Conservation (phyloP, 1,140 invertebrate genomes). For the Thrips palmi region DNA sequence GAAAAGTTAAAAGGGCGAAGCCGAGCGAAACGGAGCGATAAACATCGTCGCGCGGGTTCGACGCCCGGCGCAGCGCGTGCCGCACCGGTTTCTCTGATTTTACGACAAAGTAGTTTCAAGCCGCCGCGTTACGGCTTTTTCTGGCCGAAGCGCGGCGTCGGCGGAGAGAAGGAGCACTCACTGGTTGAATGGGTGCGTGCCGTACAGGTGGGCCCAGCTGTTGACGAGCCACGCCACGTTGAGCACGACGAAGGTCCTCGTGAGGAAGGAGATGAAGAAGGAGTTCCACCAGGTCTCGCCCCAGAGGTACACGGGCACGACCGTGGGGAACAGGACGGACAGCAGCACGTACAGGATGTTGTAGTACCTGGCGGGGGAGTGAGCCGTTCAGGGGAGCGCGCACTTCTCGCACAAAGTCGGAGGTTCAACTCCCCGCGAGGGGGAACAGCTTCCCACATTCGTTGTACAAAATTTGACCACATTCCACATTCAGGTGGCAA, state of each 20-base stretch:
- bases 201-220: slow-evolving; percentile 42
- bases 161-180: slow-evolving; percentile 20
- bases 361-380: slow-evolving; percentile 18
- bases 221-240: slow-evolving; percentile 53
- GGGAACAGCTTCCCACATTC: neutral
- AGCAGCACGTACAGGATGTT: slow-evolving; percentile 64
- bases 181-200: slow-evolving; percentile 42
- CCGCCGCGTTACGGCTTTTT: slow-evolving; percentile 11
- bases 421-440: neutral
- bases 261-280: slow-evolving; percentile 27
- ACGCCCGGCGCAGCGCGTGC: slow-evolving; percentile 61
- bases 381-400: too few relatives aligned
- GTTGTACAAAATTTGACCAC: neutral
- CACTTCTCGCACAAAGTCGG: neutral
- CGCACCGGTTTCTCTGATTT: slow-evolving; percentile 62
- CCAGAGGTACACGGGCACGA: slow-evolving; percentile 40
- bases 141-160: too few relatives aligned
- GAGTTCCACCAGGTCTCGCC: slow-evolving; percentile 32
- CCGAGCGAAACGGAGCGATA: slow-evolving; percentile 48
- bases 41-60: slow-evolving; percentile 53
- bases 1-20: slow-evolving; percentile 43
- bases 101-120: slow-evolving; percentile 28
- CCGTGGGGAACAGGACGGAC: slow-evolving; percentile 43
- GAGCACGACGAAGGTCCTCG: slow-evolving; percentile 36
- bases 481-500: too few relatives aligned